Base-by-base conservation (phyloP, 2,888 invertebrate genomes). In the Netelia virgata region DNA sequence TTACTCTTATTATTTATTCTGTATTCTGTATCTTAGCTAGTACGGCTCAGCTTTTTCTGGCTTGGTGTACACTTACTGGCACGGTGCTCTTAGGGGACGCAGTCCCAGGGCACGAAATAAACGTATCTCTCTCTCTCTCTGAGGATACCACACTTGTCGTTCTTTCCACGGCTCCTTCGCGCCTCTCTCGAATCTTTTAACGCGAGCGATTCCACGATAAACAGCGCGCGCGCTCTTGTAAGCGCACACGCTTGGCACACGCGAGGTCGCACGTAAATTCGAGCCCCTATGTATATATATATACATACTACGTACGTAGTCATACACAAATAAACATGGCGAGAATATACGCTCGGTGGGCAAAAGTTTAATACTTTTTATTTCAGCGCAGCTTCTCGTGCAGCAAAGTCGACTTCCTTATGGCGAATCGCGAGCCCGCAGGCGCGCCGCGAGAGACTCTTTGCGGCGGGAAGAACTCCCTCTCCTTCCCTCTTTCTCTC, bases 381-480 rank as follows among this genome's bases (percentile, higher is more conserved):
- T 63, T 64, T 74, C 43, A 50, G 36, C 47, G 28, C 6, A 41
- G 63, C 61, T 63, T 55, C 73, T 20, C 70, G 75, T 28, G 78
- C 82, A 75, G 70, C 78, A 72, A 72, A 78, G 50, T 64, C 28
- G 68, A 82, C 78, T 85, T 85, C 82, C 84, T 85, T 75, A 82
- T 82, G 70, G 82, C 61, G 28, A 79, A 61, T 85, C 57, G 70
- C 70, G 59, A 74, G n/a, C 20, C 63, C 18, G 23, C 70, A 57
- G 50, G 78, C 59, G 66, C 20, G 66, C 64, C 57, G 55, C 74
- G 74, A 70, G 72, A 47, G 69, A 43, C 50, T 66, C 20, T 72
- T 83, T 70, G 70, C 72, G 50, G 55, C 55, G 53, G 50, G 59
- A 10, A 41, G 57, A 74, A 47, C 57, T 68, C 55, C 20, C 66